Base-by-base conservation (phyloP, 2,888 invertebrate genomes). In the Eupithecia insigniata region DNA sequence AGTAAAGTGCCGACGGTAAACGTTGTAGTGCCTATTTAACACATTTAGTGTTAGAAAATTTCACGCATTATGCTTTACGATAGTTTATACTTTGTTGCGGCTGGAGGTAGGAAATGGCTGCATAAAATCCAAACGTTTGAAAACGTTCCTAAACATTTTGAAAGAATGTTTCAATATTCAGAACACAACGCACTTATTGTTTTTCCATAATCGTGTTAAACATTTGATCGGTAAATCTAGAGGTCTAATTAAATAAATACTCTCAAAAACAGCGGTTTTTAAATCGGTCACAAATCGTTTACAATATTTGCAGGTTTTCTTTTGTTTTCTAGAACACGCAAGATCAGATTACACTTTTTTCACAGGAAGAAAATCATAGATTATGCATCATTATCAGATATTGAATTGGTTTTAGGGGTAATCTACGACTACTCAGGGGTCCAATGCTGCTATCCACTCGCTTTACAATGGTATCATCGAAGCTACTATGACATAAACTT, bases 41-140 rank as follows among this genome's bases (percentile, higher is more conserved):
- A n/a, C n/a, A n/a, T n/a, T n/a, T n/a, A 55, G 55, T 55, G 55
- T 55, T 14, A 55, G 55, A 55, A 55, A 55, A 14, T 22, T 26
- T 55, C 75, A 58, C 61, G 70, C 72, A 75, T 77, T 81, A 75
- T 74, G 77, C 80, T 80, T 80, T 81, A 55, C 26, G 26, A 26
- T 55, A 39, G 39, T 39, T 39, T 14, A 16, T 39, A 39, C 16
- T 39, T 39, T 39, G 39, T 39, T 39, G 39, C 39, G 39, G 39
- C 39, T 80, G 14, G 14, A 39, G 14, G 14, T 30, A 18, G 30
- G 18, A 6, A 18, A 61, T 18, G 16, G 12, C 4, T 32, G 30
- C 60, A 3, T 39, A 1, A 14, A 39, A 39, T 14, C 3, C 14
- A 39, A 39, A 16, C 16, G 16, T 5, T 5, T 16, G 39, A 39